These are phyloP conservation scores for Guaruba guarouba DNA, from an alignment of 2,113 vertebrate genomes.

Conservation along the genomic window DNA sequence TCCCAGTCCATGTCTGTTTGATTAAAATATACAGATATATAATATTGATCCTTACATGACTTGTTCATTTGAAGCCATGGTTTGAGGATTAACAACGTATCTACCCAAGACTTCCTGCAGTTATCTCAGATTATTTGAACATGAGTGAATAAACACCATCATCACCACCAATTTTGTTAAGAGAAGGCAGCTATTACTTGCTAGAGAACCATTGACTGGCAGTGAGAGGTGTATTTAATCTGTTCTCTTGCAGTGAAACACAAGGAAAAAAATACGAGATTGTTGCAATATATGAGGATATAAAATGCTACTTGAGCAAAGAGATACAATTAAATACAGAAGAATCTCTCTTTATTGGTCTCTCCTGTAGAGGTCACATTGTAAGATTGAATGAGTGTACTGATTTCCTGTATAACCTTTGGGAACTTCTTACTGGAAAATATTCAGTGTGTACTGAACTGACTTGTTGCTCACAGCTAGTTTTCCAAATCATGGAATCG, in stretches of 20 bases:
- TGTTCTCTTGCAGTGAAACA: not conserved
- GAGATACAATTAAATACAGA: not conserved
- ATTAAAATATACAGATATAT: not conserved
- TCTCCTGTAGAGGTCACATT: not conserved
- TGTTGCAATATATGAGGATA: not conserved
- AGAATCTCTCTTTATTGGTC: not conserved
- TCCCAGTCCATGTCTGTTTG: not conserved
- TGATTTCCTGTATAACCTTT: not conserved
- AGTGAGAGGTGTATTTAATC: not conserved
- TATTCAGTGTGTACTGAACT: not conserved
- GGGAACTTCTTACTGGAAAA: not conserved
- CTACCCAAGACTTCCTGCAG: not conserved
- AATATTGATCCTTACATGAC: not conserved
- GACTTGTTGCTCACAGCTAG: not conserved
- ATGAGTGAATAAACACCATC: not conserved
- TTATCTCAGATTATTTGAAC: not conserved
- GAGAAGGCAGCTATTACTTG: not conserved
- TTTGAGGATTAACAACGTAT: not conserved
- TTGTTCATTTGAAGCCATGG: not conserved
- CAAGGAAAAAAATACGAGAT: not conserved
- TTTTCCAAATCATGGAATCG: not conserved
- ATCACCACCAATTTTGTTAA: not conserved
- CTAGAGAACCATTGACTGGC: not conserved
- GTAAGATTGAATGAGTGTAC: not conserved
- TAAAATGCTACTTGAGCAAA: not conserved